Evolutionary conservation across 2,797 vertebrate species (phyloP), one percentile per base, ranked within the genome.

Genomic region (Arctocebus calabarensis): DNA sequence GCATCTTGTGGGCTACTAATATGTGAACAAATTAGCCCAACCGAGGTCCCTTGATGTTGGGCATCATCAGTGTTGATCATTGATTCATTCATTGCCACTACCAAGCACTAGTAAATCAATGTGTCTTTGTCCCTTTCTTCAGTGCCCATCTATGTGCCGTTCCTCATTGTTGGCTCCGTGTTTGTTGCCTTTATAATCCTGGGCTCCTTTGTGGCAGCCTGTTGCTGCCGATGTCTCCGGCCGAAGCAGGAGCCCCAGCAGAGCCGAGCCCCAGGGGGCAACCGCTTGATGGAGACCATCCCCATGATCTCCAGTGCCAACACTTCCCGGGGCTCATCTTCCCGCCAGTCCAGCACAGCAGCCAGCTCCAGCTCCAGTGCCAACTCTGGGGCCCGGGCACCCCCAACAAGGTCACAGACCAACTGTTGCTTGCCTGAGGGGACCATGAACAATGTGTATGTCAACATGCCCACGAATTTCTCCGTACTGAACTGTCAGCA

Each of bases 111-210:
- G 62, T 25, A 23, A 83, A 2, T 87, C 73, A 32, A 78, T 7
- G 57, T 95, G 40, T 92, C 79, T 98, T 84, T 97, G 37, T 61
- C 93, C 79, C 89, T 83, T 66, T 43, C 94, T 96, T 75, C 97
- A 99, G 99, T 99, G 96, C 99, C 99, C 95, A 99, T 99, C 98
- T 99, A 99, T 0, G 99, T 99, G 97, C 99, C 99, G 0, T 99
- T 99, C 98, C 99, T 99, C 95, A 99, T 99, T 0, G 99, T 99
- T 5, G 99, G 99, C 94, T 99, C 99, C 0, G 99, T 99, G 71
- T 99, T 99, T 8, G 99, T 99, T 0, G 99, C 99, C 25, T 99
- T 99, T 93, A 99, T 99, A 98, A 98, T 99, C 98, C 94, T 99
- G 97, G 99, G 99, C 7, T 99, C 99, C 0, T 98, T 99, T 20